Percentiles rank a stretch among this genome's conserved stretches.
Evolutionary conservation across 2,797 vertebrate species (phyloP).

Genomic region (Oreochromis grahami): DNA sequence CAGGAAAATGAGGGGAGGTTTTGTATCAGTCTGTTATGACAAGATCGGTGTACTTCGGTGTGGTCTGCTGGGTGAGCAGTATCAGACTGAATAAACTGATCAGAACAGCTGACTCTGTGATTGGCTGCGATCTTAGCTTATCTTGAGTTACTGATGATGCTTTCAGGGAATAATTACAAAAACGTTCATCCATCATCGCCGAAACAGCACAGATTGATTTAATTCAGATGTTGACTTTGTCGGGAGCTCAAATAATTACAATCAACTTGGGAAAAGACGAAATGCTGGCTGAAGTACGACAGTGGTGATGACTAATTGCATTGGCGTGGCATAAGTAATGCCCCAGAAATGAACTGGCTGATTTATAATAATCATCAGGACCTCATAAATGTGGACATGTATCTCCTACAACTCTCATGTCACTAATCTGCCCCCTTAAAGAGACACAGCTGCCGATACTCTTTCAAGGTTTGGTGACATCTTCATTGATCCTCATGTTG

Average conservation of each 20-base stretch:
- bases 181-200: rapidly evolving
- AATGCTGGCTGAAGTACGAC: background rate
- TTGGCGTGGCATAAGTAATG: background rate
- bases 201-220: background rate
- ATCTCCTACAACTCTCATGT: background rate
- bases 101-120: background rate
- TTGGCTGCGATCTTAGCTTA: background rate
- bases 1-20: background rate
- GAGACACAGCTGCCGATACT: slow-evolving; percentile 52
- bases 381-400: background rate
- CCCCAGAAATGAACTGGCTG: background rate
- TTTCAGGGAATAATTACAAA: rapidly evolving
- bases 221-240: rapidly evolving
- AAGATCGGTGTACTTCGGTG: background rate
- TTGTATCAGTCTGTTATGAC: background rate
- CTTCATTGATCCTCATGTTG: slow-evolving; percentile 56
- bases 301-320: background rate
- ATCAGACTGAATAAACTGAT: background rate
- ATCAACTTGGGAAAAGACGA: background rate
- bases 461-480: slow-evolving; percentile 69
- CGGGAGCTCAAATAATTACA: background rate
- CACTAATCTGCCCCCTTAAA: slow-evolving; percentile 20
- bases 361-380: background rate
- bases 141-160: background rate
- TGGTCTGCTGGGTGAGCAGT: rapidly evolving